Evolutionary conservation across 1,140 invertebrate species (phyloP).

Genomic region (Homalodisca vitripennis): DNA sequence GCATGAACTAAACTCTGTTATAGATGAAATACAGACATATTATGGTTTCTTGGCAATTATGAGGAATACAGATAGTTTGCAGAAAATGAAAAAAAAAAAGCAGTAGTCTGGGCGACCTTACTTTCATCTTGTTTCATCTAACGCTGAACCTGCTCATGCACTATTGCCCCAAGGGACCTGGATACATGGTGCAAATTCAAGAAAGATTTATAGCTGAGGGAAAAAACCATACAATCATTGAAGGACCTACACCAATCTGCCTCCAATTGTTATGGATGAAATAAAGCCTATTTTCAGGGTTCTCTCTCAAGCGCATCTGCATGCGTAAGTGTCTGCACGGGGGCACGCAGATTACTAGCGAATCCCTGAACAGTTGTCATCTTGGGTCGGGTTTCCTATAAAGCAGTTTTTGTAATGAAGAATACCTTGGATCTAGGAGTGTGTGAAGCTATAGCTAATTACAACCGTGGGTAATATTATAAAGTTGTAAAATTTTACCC

Average conservation of each 20-base stretch:
- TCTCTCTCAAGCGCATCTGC: neutral
- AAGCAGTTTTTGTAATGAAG: neutral
- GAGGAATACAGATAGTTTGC: conserved; percentile 4
- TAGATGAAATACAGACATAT: too few relatives aligned
- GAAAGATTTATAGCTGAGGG: neutral
- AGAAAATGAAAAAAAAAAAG: conserved; percentile 12
- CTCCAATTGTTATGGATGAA: too few relatives aligned
- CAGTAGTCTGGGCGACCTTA: neutral
- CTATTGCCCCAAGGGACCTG: neutral
- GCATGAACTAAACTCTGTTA: neutral
- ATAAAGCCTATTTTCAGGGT: too few relatives aligned
- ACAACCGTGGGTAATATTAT: neutral
- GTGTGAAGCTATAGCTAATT: neutral
- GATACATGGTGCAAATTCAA: conserved; percentile 24
- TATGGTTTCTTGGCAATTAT: too few relatives aligned
- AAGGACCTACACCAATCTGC: neutral
- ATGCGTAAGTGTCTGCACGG: conserved; percentile 5
- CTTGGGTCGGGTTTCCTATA: neutral
- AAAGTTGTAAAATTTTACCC: neutral
- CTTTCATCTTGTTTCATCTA: too few relatives aligned
- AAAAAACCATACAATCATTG: neutral
- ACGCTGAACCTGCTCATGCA: conserved; percentile 13
- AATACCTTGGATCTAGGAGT: too few relatives aligned
- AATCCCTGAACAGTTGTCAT: conserved; percentile 15
- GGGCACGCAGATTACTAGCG: neutral